A percentile compares a stretch with the other conserved stretches of the same genome.
phyloP scores from a whole-genome alignment of 2,113 vertebrate species.

The Motacilla alba region DNA sequence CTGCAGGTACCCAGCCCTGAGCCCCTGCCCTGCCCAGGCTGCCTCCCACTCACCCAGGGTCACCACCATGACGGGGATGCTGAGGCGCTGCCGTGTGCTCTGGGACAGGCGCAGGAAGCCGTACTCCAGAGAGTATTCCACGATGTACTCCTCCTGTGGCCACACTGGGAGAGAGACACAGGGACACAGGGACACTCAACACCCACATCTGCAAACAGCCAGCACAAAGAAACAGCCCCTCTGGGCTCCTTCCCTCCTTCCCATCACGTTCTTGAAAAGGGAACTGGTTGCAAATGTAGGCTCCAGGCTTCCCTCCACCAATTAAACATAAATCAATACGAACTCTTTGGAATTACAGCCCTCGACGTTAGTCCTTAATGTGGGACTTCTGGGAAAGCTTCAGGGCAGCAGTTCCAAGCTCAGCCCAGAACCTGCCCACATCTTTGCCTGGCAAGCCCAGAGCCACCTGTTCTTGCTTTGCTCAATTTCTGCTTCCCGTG shows the following conservation, averaged over 20 bases:
- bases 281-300: background rate
- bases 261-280: background rate
- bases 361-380: background rate
- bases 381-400: background rate
- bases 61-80: slow-evolving; percentile 97
- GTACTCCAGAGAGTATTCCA: slow-evolving; percentile 95
- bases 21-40: background rate
- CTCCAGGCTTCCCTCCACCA: background rate
- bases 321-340: background rate
- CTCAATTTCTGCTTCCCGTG: background rate
- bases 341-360: background rate
- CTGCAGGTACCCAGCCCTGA: background rate
- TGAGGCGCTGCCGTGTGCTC: slow-evolving; percentile 90
- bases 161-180: slow-evolving; percentile 74
- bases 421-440: background rate
- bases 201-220: background rate
- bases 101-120: slow-evolving; percentile 95
- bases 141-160: slow-evolving; percentile 96
- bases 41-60: slow-evolving; percentile 84
- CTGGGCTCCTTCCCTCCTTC: background rate
- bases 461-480: background rate
- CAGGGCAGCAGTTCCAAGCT: background rate
- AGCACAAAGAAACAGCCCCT: background rate
- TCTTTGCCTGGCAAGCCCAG: background rate
- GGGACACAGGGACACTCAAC: background rate